Conservation (phyloP, 2,113 vertebrate species). For the Abramis brama region DNA sequence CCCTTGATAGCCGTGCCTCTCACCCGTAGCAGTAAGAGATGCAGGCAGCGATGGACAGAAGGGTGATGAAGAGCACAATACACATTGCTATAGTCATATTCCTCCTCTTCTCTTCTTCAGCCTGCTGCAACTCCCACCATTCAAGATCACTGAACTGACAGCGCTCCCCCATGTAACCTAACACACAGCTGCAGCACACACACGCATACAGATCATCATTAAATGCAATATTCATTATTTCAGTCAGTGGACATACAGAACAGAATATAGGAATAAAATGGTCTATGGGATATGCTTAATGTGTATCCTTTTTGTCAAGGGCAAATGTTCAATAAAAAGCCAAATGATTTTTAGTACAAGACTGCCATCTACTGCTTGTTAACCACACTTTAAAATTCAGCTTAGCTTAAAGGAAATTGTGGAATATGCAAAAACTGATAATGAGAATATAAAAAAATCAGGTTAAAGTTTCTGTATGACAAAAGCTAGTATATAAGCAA, state of each 20-base stretch:
- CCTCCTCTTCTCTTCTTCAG: slow-evolving; percentile 72
- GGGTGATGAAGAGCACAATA: slow-evolving; percentile 66
- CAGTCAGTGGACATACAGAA: neutral
- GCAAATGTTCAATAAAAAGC: neutral
- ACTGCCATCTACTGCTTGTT: slow-evolving; percentile 69
- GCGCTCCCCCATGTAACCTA: slow-evolving; percentile 85
- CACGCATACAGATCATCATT: slow-evolving; percentile 19
- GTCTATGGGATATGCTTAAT: neutral
- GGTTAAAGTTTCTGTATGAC: neutral
- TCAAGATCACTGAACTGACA: slow-evolving; percentile 89
- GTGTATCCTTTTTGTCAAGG: neutral
- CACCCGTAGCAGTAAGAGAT: slow-evolving; percentile 82
- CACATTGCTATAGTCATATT: slow-evolving; percentile 71
- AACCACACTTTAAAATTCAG: neutral
- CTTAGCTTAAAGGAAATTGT: neutral
- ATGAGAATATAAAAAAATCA: neutral
- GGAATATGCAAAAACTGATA: neutral
- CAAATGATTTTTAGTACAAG: slow-evolving; percentile 52
- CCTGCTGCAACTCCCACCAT: slow-evolving; percentile 86
- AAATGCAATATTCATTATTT: neutral
- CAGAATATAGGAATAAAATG: neutral
- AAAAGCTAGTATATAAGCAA: neutral
- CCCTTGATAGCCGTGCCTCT: neutral
- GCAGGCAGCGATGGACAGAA: slow-evolving; percentile 76
- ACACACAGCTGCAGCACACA: slow-evolving; percentile 75